Evolutionary conservation across 2,888 invertebrate species (phyloP).

Genomic region (Synanthedon tipuliformis): DNA sequence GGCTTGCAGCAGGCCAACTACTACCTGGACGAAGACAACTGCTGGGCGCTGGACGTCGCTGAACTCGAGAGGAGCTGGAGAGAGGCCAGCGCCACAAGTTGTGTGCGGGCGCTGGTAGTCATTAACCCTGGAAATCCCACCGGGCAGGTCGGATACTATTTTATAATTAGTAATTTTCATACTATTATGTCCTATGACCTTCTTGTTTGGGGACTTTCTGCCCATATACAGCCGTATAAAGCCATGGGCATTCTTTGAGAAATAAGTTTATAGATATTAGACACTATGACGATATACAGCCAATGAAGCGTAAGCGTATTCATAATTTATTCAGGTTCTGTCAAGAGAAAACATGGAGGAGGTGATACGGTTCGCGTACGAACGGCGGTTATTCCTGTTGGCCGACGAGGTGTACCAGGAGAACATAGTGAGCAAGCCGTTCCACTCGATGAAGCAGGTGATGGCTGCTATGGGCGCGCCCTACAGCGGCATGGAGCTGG

Average conservation of each 20-base stretch:
- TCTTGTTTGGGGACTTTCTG: neutral
- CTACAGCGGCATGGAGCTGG: slow-evolving; percentile 85
- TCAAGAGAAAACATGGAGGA: slow-evolving; percentile 87
- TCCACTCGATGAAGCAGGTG: slow-evolving; percentile 91
- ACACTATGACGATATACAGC: no score
- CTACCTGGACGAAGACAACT: slow-evolving; percentile 85
- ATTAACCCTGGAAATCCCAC: slow-evolving; percentile 99
- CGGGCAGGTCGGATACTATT: slow-evolving; percentile 71
- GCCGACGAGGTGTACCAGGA: slow-evolving; percentile 97
- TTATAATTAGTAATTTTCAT: neutral
- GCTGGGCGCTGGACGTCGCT: slow-evolving; percentile 83
- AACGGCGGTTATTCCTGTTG: slow-evolving; percentile 85
- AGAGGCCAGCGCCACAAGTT: slow-evolving; percentile 72
- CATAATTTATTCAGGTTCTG: slow-evolving; percentile 70
- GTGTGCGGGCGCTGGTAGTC: slow-evolving; percentile 87
- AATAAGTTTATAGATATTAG: no score
- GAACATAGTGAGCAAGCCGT: slow-evolving; percentile 86
- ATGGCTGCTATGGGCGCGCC: slow-evolving; percentile 89
- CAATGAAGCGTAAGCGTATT: no score
- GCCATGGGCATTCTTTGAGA: neutral
- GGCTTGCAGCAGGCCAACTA: slow-evolving; percentile 86
- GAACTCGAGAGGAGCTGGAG: slow-evolving; percentile 80
- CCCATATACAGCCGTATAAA: neutral
- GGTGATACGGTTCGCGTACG: slow-evolving; percentile 90
- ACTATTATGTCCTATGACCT: neutral